Evolutionary conservation across 2,888 invertebrate genomes (phyloP), one percentile per base, ranked within the genome.

Genomic region (Harpalus rufipes): DNA sequence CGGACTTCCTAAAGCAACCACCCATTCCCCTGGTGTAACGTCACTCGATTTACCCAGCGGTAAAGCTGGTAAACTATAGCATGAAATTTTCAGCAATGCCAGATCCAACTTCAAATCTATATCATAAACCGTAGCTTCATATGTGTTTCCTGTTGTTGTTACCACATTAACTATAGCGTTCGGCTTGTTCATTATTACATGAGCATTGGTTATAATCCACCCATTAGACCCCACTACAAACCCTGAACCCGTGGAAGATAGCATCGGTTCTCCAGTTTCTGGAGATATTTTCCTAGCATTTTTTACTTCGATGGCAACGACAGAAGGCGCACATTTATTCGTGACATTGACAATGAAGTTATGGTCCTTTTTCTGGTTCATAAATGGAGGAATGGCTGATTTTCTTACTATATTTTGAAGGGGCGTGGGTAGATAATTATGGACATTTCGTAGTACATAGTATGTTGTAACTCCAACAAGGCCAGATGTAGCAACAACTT

Each of bases 1-100:
- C 0, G 98, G 98, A 89, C 97, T 97, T n/a, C 98, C 98, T 90
- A 99, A 93, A 0, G 98, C 98, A 0, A 98, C 96, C 10, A 98
- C 96, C 95, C 97, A 98, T 92, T 99, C 98, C 76, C 98, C 98
- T 44, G 97, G 95, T 87, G 95, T 92, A 39, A 97, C 91, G 63
- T 94, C 94, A 0, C 94, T 90, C 0, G 97, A 96, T 25, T 93
- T 92, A 0, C 97, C 98, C 10, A 98, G 92, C 87, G 93, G 94
- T 93, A 98, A 94, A 0, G 93, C 94, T 0, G 96, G 96, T 79
- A 98, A 91, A 85, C 95, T 94, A 76, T 92, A 93, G 89, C 96
- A 92, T 0, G 94, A 93, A 81, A 98, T 96, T 88, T 97, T 94
- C n/a, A 98, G 92, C 0, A 97, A 96, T 0, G 98, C 98, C 87